A percentile compares a stretch with the other conserved stretches of the same genome.
These are phyloP conservation scores for Vidua macroura DNA, from an alignment of 2,113 vertebrate species.

Conservation along the genomic window DNA sequence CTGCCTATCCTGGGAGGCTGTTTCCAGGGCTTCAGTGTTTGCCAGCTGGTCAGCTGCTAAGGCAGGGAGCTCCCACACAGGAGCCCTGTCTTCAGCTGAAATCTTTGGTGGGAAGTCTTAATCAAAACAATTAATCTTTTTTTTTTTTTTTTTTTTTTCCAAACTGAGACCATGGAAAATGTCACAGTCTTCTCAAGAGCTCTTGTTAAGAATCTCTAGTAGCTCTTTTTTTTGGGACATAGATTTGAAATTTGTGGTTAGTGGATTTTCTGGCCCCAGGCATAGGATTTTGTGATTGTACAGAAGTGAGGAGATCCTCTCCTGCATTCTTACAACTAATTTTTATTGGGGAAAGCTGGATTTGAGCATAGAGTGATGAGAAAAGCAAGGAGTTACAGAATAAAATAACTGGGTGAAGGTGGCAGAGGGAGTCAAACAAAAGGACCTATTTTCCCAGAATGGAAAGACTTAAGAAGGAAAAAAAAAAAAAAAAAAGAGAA, in stretches of 20 bases:
- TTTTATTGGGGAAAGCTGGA: neutral
- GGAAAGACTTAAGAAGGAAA: neutral
- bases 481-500: neutral
- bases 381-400: neutral
- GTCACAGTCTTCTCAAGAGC: neutral
- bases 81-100: rapidly evolving
- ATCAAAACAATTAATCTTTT: neutral
- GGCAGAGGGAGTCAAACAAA: neutral
- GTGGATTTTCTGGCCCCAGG: neutral
- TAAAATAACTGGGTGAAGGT: neutral
- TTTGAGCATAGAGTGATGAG: neutral
- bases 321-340: neutral
- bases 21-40: neutral
- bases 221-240: neutral
- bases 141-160: neutral
- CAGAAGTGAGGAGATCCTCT: neutral
- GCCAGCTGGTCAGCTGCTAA: neutral
- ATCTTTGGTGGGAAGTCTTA: neutral
- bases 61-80: neutral
- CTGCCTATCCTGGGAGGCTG: neutral
- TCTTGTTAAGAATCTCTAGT: neutral
- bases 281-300: neutral
- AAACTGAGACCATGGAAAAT: neutral
- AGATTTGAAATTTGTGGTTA: neutral
- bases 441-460: neutral